Conservation (phyloP, 2,888 invertebrate species). For the Colostygia pectinataria region DNA sequence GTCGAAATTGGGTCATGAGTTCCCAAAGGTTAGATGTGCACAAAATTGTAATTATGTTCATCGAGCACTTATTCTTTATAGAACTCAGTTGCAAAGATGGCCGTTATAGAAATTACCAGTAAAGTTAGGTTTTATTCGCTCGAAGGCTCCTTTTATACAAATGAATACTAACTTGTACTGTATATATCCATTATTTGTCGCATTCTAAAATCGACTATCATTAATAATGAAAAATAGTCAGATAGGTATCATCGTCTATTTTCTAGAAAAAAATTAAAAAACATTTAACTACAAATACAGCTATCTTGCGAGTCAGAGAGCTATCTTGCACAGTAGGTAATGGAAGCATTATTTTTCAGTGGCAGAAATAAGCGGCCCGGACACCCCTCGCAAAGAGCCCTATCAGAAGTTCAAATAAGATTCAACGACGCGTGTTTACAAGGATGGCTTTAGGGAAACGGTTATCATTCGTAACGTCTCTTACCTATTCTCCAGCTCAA, state of each 20-base stretch:
- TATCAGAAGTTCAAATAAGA: constrained; percentile 29
- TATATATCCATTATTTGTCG: too few species aligned
- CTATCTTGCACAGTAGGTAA: constrained; percentile 16
- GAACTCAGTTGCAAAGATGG: too few species aligned
- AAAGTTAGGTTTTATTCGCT: too few species aligned
- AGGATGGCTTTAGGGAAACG: constrained; percentile 47
- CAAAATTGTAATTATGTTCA: too few species aligned
- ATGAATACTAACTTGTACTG: too few species aligned
- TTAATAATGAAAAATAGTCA: too few species aligned
- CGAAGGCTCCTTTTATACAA: too few species aligned
- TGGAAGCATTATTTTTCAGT: constrained; percentile 22
- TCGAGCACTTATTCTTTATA: too few species aligned
- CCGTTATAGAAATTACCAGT: too few species aligned
- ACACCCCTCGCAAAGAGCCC: constrained; percentile 16
- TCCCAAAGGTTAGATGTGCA: too few species aligned
- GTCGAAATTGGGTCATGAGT: too few species aligned
- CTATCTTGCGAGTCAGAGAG: constrained; percentile 7
- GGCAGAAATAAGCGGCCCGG: constrained; percentile 20
- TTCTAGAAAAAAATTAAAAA: not conserved
- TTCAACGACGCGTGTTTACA: constrained; percentile 34
- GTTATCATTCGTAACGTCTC: constrained; percentile 48
- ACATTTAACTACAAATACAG: not conserved
- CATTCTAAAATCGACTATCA: too few species aligned
- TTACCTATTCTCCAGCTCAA: constrained; percentile 47
- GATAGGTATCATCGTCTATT: not conserved